Base-by-base conservation (phyloP, 2,113 vertebrate genomes). In the Aspiorhynchus laticeps region DNA sequence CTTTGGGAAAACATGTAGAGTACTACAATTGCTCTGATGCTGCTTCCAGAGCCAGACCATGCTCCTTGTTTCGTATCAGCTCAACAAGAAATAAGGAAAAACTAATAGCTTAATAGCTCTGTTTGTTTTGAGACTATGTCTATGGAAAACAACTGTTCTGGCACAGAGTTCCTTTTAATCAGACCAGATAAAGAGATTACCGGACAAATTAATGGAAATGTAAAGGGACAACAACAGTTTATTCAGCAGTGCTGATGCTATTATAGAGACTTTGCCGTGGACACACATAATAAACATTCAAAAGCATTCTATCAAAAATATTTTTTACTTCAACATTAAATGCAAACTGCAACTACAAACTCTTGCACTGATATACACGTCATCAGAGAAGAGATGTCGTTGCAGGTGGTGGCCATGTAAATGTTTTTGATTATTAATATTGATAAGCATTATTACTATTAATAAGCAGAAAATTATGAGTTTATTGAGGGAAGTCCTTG, bases 171-270 rank as follows among this genome's bases (percentile, higher is more conserved):
- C 36, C 24, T 46, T 43, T 75, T 75, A 43, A 75, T 75, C 9
- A 46, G 73, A 46, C 11, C 24, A 43, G 21, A 74, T 74, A 74
- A 74, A n/a, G 10, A 74, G 71, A 26, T 74, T 74, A 74, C n/a
- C 38, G 17, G 71, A 74, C 71, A 74, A 75, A 75, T n/a, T 0
- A 75, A 43, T 43, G 38, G 11, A 75, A 75, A 75, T 75, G 24
- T 14, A 74, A 43, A 75, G 38, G 1, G 73, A 46, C 38, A 43
- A 75, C 69, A 73, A 41, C 73, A 46, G 5, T 43, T 2, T 75
- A 43, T 15, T n/a, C 24, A 15, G 24, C 38, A 43, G 38, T 75
- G 36, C 19, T 74, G 71, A 38, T 1, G 73, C 24, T 15, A 46
- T 46, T 43, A 75, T 24, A 43, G 71, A 41, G 71, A 75, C 71